phyloP scores from a whole-genome alignment of 2,888 invertebrate species.

The Diarsia dahlii region DNA sequence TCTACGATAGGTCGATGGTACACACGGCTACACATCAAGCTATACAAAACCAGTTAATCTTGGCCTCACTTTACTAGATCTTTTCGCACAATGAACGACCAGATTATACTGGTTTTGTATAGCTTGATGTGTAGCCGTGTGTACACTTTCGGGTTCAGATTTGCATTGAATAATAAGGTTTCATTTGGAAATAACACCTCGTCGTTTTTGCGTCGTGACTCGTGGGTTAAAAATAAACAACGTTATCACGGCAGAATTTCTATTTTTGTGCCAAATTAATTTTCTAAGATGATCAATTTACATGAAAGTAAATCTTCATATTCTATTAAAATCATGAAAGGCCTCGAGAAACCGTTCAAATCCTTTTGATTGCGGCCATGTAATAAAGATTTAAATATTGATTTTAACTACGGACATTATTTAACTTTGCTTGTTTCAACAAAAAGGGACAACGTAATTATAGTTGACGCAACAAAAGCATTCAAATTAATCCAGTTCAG shows the following conservation, averaged over 20 bases:
- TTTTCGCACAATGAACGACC: too few species aligned
- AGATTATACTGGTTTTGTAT: too few species aligned
- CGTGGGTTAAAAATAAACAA: not conserved
- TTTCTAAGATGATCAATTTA: not conserved
- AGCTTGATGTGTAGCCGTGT: too few species aligned
- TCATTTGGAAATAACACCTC: not conserved
- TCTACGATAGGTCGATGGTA: not conserved
- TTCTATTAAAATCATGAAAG: slow-evolving; percentile 2
- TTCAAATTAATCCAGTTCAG: not conserved
- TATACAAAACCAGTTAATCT: too few species aligned
- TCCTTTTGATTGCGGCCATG: slow-evolving; percentile 13
- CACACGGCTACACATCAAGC: too few species aligned
- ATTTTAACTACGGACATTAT: not conserved
- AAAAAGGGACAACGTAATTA: not conserved
- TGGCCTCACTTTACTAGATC: too few species aligned
- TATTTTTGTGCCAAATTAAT: not conserved
- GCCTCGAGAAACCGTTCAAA: slow-evolving; percentile 17
- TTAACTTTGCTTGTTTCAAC: not conserved
- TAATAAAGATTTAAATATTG: not conserved
- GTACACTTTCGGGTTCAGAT: not conserved
- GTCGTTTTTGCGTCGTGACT: too few species aligned
- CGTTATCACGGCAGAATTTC: not conserved
- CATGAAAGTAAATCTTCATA: slow-evolving; percentile 10
- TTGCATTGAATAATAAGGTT: not conserved
- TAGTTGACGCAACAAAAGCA: not conserved